Conservation (phyloP, 2,888 invertebrate genomes). For the Acleris laterana region DNA sequence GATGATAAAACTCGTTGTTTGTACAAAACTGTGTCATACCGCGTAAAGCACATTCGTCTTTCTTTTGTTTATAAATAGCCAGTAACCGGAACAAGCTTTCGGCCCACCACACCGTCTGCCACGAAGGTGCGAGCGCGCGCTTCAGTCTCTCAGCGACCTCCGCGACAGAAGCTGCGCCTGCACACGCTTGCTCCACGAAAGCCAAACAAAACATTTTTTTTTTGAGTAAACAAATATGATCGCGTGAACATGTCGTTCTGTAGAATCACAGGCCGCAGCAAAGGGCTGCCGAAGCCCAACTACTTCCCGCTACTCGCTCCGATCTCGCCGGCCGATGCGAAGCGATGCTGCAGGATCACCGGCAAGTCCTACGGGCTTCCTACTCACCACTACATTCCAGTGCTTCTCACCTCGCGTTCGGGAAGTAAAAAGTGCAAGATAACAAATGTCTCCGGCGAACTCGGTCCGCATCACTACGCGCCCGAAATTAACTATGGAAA, state of each 20-base stretch:
- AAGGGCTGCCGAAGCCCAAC: conserved; percentile 91
- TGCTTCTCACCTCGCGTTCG: conserved; percentile 83
- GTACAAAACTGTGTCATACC: conserved; percentile 74
- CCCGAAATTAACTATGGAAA: conserved; percentile 87
- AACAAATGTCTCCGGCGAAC: conserved; percentile 86
- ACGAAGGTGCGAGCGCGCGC: conserved; percentile 71
- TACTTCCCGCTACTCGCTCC: conserved; percentile 92
- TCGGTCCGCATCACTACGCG: conserved; percentile 85
- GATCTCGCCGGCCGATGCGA: conserved; percentile 92
- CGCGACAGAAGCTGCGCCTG: conserved; percentile 47
- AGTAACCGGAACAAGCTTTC: conserved; percentile 80
- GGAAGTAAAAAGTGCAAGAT: conserved; percentile 85
- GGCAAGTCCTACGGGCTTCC: conserved; percentile 90
- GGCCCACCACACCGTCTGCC: conserved; percentile 79
- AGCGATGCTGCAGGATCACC: conserved; percentile 90
- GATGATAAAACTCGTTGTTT: conserved; percentile 53
- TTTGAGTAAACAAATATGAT: conserved; percentile 71
- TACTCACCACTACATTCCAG: conserved; percentile 91
- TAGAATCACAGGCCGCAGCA: conserved; percentile 91
- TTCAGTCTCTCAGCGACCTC: conserved; percentile 69
- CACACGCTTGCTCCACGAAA: conserved; percentile 60
- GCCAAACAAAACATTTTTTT: conserved; percentile 47
- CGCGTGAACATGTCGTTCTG: conserved; percentile 88
- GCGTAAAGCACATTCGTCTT: conserved; percentile 73
- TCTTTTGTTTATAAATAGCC: conserved; percentile 80